Conservation (phyloP, 92 coral and sea anemone genomes). For the Palythoa caribaeorum region DNA sequence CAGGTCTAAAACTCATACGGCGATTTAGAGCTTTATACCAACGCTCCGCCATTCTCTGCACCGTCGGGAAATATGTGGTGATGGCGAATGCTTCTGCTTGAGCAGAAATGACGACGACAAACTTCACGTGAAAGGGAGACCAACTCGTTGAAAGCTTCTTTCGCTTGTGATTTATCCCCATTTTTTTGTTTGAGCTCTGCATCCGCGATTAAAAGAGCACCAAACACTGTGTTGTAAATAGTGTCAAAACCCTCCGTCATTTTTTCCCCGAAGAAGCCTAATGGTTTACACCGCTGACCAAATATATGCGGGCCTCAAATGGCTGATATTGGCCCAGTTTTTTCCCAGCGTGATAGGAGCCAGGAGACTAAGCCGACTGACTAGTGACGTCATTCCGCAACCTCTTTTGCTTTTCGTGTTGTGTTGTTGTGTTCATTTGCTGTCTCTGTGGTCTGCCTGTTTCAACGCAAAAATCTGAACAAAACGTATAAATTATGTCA, state of each 20-base stretch:
- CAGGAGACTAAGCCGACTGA: constrained; percentile 1
- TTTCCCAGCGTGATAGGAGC: constrained; percentile 17
- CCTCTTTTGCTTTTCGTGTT: background rate
- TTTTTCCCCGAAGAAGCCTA: background rate
- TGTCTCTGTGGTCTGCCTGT: background rate
- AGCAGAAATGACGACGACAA: background rate
- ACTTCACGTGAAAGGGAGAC: constrained; percentile 17
- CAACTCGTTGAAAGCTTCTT: background rate
- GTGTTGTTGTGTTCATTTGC: background rate
- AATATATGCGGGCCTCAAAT: constrained; percentile 12
- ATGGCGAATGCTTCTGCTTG: constrained; percentile 28
- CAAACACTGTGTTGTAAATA: constrained; percentile 27
- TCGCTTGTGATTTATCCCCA: background rate
- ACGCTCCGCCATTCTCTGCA: constrained; percentile 30
- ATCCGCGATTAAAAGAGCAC: background rate
- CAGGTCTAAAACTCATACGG: constrained; percentile 26
- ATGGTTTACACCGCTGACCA: constrained; percentile 22
- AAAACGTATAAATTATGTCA: background rate
- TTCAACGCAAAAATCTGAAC: background rate
- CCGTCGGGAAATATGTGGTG: constrained; percentile 39
- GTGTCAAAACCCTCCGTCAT: constrained; percentile 14
- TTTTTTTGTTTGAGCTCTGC: constrained; percentile 23
- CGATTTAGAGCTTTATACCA: constrained; percentile 24
- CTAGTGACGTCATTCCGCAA: background rate
- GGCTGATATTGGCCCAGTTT: constrained; percentile 13